Evolutionary conservation across 2,113 vertebrate species (phyloP).

Genomic region (Takifugu bimaculatus): DNA sequence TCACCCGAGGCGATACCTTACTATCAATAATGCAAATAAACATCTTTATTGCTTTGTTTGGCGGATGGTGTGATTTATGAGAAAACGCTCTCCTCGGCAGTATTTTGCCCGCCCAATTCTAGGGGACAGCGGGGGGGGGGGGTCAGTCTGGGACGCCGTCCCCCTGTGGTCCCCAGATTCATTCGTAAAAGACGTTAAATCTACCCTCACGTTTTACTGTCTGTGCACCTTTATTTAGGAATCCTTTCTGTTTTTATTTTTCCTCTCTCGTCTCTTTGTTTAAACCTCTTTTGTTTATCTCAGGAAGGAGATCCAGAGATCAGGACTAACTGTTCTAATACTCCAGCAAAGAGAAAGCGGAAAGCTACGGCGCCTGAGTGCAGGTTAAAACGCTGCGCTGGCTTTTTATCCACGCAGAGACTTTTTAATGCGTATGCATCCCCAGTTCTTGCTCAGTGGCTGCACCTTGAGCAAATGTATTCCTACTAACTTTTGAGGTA

Average conservation of each 20-base stretch:
- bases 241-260: conserved; percentile 34
- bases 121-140: conserved; percentile 53
- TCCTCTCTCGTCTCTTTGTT: conserved; percentile 4
- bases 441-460: conserved; percentile 61
- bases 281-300: conserved; percentile 37
- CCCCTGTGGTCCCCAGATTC: conserved; percentile 48
- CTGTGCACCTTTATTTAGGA: conserved; percentile 32
- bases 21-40: conserved; percentile 76
- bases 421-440: conserved; percentile 68
- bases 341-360: conserved; percentile 59
- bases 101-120: conserved; percentile 78
- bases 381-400: conserved; percentile 63
- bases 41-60: conserved; percentile 76
- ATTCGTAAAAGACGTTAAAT: conserved; percentile 1
- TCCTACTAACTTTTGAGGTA: conserved; percentile 65
- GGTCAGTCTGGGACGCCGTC: conserved; percentile 14
- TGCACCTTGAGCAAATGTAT: conserved; percentile 71
- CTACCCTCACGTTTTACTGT: neutral
- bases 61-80: conserved; percentile 88
- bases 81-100: conserved; percentile 82
- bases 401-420: conserved; percentile 66
- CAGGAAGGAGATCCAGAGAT: conserved; percentile 52
- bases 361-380: conserved; percentile 52
- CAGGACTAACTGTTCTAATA: conserved; percentile 63
- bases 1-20: conserved; percentile 60